A percentile compares a stretch with the other conserved stretches of the same genome.
Conservation (phyloP, 2,797 vertebrate species). For the Lithobates pipiens region DNA sequence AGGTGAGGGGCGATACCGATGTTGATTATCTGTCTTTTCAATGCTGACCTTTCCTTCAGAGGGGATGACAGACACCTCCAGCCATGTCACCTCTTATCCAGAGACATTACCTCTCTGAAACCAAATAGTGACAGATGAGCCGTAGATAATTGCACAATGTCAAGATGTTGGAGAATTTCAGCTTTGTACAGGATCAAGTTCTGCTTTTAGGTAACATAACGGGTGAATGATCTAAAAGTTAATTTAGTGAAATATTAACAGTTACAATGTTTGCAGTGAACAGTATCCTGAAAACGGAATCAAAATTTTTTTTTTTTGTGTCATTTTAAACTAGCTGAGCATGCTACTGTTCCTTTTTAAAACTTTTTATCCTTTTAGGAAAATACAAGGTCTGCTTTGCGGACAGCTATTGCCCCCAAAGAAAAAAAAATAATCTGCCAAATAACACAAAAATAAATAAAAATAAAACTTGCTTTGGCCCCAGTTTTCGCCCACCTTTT, state of each 20-base stretch:
- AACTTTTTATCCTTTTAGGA: too few relatives aligned
- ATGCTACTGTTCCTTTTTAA: too few relatives aligned
- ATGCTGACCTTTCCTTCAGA: slow-evolving; percentile 1
- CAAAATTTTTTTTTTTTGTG: too few relatives aligned
- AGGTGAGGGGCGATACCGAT: slow-evolving; percentile 76
- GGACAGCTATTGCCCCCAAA: too few relatives aligned
- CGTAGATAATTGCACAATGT: slow-evolving; percentile 22
- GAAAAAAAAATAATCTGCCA: too few relatives aligned
- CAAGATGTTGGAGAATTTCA: neutral
- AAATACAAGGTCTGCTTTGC: too few relatives aligned
- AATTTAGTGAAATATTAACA: neutral
- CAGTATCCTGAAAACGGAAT: too few relatives aligned
- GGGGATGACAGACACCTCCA: neutral
- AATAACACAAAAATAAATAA: too few relatives aligned
- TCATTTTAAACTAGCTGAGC: too few relatives aligned
- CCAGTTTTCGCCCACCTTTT: too few relatives aligned
- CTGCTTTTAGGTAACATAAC: neutral
- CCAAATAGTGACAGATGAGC: slow-evolving; percentile 30
- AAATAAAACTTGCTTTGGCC: too few relatives aligned
- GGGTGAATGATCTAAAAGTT: neutral
- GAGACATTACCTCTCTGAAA: slow-evolving; percentile 1
- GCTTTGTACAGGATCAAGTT: neutral
- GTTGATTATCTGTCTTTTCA: neutral
- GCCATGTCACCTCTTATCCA: neutral
- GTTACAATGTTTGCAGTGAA: too few relatives aligned